These are phyloP conservation scores for Nothocercus nigrocapillus DNA, from an alignment of 2,113 vertebrate genomes.

Conservation along the genomic window DNA sequence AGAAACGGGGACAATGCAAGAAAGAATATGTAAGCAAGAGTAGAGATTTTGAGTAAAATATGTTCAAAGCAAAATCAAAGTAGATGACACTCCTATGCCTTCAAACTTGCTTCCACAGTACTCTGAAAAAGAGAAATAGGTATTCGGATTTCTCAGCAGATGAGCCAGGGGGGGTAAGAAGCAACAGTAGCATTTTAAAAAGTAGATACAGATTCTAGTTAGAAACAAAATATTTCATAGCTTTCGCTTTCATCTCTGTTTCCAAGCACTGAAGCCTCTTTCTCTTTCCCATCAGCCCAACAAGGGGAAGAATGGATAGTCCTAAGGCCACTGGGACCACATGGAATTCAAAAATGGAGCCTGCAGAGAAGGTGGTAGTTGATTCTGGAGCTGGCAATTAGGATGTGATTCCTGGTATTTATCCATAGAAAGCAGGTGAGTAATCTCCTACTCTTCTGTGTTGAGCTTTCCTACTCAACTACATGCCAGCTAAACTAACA, in stretches of 20 bases:
- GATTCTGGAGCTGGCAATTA: neutral
- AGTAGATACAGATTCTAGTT: neutral
- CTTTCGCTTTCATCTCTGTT: neutral
- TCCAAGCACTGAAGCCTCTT: neutral
- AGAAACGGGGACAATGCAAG: neutral
- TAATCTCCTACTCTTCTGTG: neutral
- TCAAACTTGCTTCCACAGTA: neutral
- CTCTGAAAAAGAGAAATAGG: neutral
- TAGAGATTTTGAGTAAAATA: neutral
- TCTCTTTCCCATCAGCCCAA: rapidly evolving
- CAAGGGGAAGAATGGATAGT: neutral
- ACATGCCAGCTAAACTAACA: neutral
- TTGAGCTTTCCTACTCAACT: neutral
- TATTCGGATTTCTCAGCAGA: neutral
- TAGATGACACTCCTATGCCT: neutral
- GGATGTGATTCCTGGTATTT: neutral
- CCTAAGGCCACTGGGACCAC: neutral
- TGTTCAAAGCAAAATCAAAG: neutral
- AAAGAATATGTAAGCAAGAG: neutral
- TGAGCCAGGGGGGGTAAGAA: neutral
- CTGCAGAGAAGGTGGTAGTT: neutral
- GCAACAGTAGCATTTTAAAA: neutral
- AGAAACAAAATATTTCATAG: neutral
- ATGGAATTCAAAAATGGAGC: neutral
- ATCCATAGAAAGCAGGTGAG: neutral